Evolutionary conservation across 2,888 invertebrate genomes (phyloP).

Genomic region (Tiphia femorata): DNA sequence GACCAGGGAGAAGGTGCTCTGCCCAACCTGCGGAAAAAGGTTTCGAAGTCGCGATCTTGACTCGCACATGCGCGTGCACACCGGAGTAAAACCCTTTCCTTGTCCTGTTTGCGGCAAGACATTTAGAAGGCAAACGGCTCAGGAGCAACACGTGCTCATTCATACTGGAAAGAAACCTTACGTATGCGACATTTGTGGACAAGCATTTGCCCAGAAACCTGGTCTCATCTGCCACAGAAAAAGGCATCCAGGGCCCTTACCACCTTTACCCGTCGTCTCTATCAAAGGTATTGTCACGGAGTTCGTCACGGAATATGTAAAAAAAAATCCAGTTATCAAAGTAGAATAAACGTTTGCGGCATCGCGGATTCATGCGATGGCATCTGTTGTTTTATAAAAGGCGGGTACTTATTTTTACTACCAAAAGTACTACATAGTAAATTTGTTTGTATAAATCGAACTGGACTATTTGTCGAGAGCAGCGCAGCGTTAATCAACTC

Average conservation of each 20-base stretch:
- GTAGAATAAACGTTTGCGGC: conserved; percentile 26
- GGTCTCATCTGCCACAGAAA: conserved; percentile 54
- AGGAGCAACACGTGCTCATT: conserved; percentile 54
- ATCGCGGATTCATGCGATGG: too few species aligned
- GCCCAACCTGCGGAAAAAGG: conserved; percentile 54
- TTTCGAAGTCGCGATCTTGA: conserved; percentile 52
- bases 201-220: conserved; percentile 54
- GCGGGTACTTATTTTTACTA: too few species aligned
- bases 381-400: too few species aligned
- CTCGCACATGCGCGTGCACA: conserved; percentile 57
- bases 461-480: too few species aligned
- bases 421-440: too few species aligned
- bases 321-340: conserved; percentile 36
- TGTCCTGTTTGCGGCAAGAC: conserved; percentile 55
- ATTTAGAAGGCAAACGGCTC: conserved; percentile 47
- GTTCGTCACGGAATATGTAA: conserved; percentile 49
- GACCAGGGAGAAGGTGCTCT: conserved; percentile 51
- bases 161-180: conserved; percentile 56
- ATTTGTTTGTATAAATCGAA: too few species aligned
- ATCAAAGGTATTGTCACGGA: conserved; percentile 52
- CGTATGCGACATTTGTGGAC: conserved; percentile 55
- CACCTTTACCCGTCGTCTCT: conserved; percentile 51
- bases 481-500: too few species aligned
- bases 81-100: conserved; percentile 53
- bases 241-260: conserved; percentile 52